phyloP scores from a whole-genome alignment of 2,888 invertebrate genomes.

The Myopa tessellatipennis region DNA sequence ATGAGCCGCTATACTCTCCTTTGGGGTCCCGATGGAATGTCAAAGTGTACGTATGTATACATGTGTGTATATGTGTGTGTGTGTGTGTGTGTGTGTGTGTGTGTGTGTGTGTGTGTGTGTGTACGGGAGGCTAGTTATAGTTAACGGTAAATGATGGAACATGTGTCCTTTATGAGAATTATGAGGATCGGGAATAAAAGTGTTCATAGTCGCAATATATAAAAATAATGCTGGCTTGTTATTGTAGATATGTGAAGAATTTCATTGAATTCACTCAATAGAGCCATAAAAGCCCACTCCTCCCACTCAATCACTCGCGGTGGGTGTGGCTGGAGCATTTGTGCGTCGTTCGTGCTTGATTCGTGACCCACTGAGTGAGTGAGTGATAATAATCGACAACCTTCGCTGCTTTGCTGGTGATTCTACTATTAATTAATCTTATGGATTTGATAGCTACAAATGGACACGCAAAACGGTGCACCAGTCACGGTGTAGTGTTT shows the following conservation, averaged over 20 bases:
- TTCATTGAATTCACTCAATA: neutral
- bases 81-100: neutral
- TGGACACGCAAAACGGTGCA: constrained; percentile 16
- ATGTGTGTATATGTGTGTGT: neutral
- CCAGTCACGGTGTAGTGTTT: constrained; percentile 15
- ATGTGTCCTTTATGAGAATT: constrained; percentile 30
- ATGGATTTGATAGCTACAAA: constrained; percentile 25
- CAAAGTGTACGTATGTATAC: neutral
- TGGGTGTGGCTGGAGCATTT: too few relatives aligned
- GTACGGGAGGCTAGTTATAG: too few relatives aligned
- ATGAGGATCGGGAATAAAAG: constrained; percentile 27
- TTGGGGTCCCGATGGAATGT: neutral
- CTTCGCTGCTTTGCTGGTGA: neutral
- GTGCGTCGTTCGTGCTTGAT: too few relatives aligned
- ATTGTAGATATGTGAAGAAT: neutral
- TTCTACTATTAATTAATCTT: constrained; percentile 25
- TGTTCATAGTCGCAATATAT: neutral
- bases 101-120: neutral
- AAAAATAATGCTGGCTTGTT: neutral
- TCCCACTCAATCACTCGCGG: too few relatives aligned
- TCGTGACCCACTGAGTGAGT: neutral
- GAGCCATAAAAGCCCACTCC: neutral
- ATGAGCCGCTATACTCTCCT: neutral
- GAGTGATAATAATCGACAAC: neutral
- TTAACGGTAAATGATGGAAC: constrained; percentile 17